phyloP scores from a whole-genome alignment of 2,888 invertebrate genomes.

The Pristionchus entomophagus region DNA sequence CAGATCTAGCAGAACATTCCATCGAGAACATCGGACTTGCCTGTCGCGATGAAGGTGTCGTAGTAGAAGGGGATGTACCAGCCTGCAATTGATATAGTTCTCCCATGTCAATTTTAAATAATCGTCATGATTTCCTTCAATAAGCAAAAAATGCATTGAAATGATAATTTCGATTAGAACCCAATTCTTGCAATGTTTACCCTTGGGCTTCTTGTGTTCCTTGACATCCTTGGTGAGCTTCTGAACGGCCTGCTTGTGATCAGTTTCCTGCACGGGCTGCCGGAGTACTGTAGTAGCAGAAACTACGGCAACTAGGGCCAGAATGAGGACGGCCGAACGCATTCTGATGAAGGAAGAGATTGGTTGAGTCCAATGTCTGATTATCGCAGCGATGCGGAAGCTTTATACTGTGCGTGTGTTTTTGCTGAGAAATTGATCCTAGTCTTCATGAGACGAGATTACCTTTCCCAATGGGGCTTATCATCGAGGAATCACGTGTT shows the following conservation, averaged over 20 bases:
- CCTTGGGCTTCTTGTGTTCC: not conserved
- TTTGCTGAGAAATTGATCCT: not conserved
- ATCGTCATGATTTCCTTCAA: too few species aligned
- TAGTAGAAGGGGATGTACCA: not conserved
- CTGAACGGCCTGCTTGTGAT: too few species aligned
- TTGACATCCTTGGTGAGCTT: not conserved
- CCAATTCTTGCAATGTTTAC: not conserved
- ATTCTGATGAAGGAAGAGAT: not conserved
- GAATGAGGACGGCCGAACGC: not conserved
- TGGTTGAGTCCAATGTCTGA: not conserved
- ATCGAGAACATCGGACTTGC: not conserved
- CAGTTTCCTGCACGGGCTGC: not conserved
- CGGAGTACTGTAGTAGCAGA: not conserved
- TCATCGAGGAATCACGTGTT: too few species aligned
- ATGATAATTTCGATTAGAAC: not conserved
- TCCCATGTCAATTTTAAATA: too few species aligned
- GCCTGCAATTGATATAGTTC: not conserved
- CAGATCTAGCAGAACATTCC: slow-evolving; percentile 11
- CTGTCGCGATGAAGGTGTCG: not conserved
- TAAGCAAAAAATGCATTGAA: too few species aligned
- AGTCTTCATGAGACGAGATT: not conserved
- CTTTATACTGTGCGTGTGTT: not conserved
- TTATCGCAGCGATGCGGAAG: too few species aligned
- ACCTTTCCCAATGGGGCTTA: too few species aligned
- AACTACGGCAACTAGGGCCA: not conserved